phyloP scores from a whole-genome alignment of 1,140 invertebrate species.

The Eupeodes corollae region DNA sequence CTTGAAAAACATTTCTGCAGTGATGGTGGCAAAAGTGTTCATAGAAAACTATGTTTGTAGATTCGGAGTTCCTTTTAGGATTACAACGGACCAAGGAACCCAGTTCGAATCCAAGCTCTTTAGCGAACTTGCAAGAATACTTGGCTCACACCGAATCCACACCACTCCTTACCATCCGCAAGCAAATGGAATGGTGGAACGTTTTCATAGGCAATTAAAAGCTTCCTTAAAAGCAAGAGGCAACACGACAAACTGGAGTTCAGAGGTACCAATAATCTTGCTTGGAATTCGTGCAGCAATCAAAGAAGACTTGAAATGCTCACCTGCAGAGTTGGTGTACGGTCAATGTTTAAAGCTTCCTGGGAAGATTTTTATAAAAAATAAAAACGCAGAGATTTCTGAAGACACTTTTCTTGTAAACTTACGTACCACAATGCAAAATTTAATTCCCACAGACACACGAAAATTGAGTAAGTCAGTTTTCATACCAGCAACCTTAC shows the following conservation, averaged over 20 bases:
- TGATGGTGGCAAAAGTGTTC: conserved; percentile 25
- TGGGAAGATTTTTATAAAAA: conserved; percentile 20
- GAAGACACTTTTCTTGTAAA: too few relatives aligned
- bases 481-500: too few relatives aligned
- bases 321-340: conserved; percentile 20
- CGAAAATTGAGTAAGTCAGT: too few relatives aligned
- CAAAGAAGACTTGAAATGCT: conserved; percentile 29
- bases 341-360: conserved; percentile 21
- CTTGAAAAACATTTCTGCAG: conserved; percentile 23
- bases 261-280: conserved; percentile 32
- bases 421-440: too few relatives aligned
- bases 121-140: conserved; percentile 7
- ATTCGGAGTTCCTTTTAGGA: conserved; percentile 21
- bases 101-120: conserved; percentile 20
- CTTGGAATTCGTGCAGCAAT: conserved; percentile 28
- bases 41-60: conserved; percentile 25
- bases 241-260: conserved; percentile 23
- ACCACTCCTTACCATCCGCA: too few relatives aligned
- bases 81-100: conserved; percentile 31
- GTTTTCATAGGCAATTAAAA: too few relatives aligned
- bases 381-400: too few relatives aligned
- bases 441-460: too few relatives aligned
- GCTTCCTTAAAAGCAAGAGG: too few relatives aligned
- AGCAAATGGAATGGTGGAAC: conserved; percentile 37
- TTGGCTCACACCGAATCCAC: conserved; percentile 31